These are phyloP conservation scores for Carlito syrichta DNA, from an alignment of 2,113 vertebrate genomes.

Conservation along the genomic window DNA sequence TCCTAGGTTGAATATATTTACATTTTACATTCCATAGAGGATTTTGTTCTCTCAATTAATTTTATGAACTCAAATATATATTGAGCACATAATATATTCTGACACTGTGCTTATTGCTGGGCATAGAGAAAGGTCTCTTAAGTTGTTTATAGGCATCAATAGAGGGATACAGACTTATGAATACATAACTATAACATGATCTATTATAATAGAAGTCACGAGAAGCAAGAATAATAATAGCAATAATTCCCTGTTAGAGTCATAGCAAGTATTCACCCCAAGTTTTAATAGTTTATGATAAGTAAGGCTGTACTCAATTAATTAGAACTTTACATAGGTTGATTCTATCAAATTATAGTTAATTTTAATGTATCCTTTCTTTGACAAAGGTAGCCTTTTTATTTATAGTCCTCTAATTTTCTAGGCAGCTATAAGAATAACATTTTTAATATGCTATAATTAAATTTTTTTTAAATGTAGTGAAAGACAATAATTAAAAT, in stretches of 20 bases:
- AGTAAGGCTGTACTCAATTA: background rate
- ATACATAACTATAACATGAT: background rate
- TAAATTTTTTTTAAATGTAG: background rate
- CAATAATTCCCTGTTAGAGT: background rate
- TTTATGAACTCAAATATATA: background rate
- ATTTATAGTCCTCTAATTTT: background rate
- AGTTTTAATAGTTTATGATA: background rate
- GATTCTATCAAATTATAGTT: conserved; percentile 3
- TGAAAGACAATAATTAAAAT: background rate
- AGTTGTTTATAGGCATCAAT: background rate
- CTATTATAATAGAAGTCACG: background rate
- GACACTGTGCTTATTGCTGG: background rate
- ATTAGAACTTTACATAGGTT: background rate
- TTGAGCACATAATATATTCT: background rate
- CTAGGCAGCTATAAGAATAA: background rate
- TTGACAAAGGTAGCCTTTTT: background rate
- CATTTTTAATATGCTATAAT: background rate
- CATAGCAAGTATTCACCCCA: background rate
- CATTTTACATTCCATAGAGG: background rate
- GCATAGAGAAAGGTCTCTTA: background rate
- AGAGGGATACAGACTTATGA: background rate
- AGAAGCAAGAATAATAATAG: background rate
- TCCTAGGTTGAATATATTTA: background rate
- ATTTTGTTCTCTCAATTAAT: background rate
- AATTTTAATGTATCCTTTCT: background rate